Conservation (phyloP, 2,113 vertebrate species). For the Apodemus speciosus region DNA sequence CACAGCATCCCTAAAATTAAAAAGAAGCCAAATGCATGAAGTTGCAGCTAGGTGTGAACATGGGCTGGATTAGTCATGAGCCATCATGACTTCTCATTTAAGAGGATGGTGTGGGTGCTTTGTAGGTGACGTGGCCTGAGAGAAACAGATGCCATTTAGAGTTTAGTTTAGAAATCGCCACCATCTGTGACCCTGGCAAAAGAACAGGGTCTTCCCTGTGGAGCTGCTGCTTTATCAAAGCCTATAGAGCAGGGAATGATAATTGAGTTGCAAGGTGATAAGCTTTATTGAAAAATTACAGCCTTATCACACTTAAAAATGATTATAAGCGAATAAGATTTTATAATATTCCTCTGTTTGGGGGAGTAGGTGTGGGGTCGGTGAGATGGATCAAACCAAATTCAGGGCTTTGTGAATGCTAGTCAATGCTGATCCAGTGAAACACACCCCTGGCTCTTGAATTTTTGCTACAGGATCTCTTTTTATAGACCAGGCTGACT, state of each 20-base stretch:
- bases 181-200: constrained; percentile 44
- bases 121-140: constrained; percentile 54
- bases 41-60: constrained; percentile 72
- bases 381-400: neutral
- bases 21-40: constrained; percentile 73
- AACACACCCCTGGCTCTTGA: neutral
- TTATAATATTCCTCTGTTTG: constrained; percentile 14
- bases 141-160: constrained; percentile 54
- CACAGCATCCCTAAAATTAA: constrained; percentile 78
- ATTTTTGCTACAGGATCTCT: neutral
- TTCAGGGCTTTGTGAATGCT: neutral
- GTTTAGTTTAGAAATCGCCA: constrained; percentile 61
- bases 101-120: constrained; percentile 55
- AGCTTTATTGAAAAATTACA: constrained; percentile 53
- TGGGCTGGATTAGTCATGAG: constrained; percentile 69
- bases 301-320: constrained; percentile 13
- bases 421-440: neutral
- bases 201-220: constrained; percentile 50
- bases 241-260: constrained; percentile 49
- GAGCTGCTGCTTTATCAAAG: constrained; percentile 49
- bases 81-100: constrained; percentile 66
- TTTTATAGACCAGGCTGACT: neutral
- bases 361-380: neutral
- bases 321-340: constrained; percentile 41
- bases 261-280: constrained; percentile 1